A percentile compares a stretch with the other conserved stretches of the same genome.
Conservation (phyloP, 1,140 invertebrate species). For the Aphidius ervi region DNA sequence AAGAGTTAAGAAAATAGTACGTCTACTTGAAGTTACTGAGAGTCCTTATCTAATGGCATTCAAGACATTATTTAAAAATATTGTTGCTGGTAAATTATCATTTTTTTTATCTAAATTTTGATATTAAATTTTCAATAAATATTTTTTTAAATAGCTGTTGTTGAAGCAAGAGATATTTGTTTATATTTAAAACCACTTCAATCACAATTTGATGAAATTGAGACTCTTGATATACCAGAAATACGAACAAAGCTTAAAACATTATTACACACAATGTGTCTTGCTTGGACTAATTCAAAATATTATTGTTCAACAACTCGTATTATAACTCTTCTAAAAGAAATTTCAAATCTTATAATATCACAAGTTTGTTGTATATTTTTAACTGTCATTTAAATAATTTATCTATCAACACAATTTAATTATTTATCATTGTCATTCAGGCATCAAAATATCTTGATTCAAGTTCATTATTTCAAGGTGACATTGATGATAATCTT, state of each 20-base stretch:
- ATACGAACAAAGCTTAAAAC: conserved; percentile 60
- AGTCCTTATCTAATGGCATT: conserved; percentile 73
- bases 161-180: conserved; percentile 65
- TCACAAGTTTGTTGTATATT: conserved; percentile 51
- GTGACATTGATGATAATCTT: conserved; percentile 57
- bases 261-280: conserved; percentile 70
- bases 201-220: conserved; percentile 65
- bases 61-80: conserved; percentile 62
- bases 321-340: conserved; percentile 68
- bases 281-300: conserved; percentile 79
- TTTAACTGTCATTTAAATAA: not conserved
- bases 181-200: conserved; percentile 62
- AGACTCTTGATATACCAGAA: conserved; percentile 66
- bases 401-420: not conserved
- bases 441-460: conserved; percentile 42
- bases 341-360: conserved; percentile 76
- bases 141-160: conserved; percentile 36
- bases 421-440: too few relatives aligned
- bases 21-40: conserved; percentile 66
- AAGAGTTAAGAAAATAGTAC: conserved; percentile 74
- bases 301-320: conserved; percentile 75
- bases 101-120: conserved; percentile 27
- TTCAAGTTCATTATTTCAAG: conserved; percentile 57
- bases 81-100: conserved; percentile 55
- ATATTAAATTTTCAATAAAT: conserved; percentile 14